These are phyloP conservation scores for Eumaeus atala DNA, from an alignment of 1,140 invertebrate genomes.

Conservation along the genomic window DNA sequence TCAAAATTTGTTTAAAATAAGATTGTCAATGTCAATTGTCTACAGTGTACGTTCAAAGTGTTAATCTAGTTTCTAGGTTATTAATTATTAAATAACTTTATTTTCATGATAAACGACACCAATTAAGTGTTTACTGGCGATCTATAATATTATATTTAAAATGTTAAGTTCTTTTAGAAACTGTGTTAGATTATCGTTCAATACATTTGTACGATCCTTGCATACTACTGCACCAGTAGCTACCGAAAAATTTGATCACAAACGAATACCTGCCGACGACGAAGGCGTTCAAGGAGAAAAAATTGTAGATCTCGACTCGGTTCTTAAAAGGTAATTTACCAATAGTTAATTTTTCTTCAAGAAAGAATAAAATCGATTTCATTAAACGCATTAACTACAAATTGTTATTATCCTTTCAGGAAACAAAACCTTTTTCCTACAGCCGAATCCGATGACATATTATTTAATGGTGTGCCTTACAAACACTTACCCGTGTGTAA, in stretches of 20 bases:
- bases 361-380: neutral
- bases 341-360: slow-evolving; percentile 5
- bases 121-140: neutral
- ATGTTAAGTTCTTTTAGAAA: slow-evolving; percentile 46
- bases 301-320: slow-evolving; percentile 55
- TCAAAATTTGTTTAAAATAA: slow-evolving; percentile 11
- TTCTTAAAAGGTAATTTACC: slow-evolving; percentile 47
- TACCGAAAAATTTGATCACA: slow-evolving; percentile 57
- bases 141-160: slow-evolving; percentile 8
- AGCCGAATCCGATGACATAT: slow-evolving; percentile 78
- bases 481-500: slow-evolving; percentile 88
- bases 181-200: slow-evolving; percentile 33
- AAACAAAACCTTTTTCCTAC: slow-evolving; percentile 84
- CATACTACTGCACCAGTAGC: slow-evolving; percentile 39
- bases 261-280: slow-evolving; percentile 57
- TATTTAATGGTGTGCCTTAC: slow-evolving; percentile 87
- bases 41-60: neutral
- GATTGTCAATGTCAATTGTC: slow-evolving; percentile 9
- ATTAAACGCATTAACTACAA: slow-evolving; percentile 5
- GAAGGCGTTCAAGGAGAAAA: slow-evolving; percentile 68
- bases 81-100: neutral
- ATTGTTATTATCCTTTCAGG: slow-evolving; percentile 62
- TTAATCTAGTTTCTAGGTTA: slow-evolving; percentile 2
- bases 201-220: slow-evolving; percentile 36
- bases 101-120: neutral